Evolutionary conservation across 2,888 invertebrate genomes (phyloP).

Genomic region (Calliphora vomitoria): DNA sequence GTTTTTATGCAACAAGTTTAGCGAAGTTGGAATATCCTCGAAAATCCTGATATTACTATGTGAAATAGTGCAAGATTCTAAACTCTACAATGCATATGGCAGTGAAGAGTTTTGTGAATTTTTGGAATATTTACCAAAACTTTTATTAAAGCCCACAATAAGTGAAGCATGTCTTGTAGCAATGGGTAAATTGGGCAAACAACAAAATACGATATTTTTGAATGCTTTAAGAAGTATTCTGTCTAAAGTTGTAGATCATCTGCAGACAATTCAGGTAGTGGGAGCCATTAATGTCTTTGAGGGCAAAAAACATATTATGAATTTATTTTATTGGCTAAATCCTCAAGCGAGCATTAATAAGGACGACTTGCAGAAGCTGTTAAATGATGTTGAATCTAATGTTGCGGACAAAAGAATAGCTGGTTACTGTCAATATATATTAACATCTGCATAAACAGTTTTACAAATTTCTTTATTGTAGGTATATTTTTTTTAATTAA

Average conservation of each 20-base stretch:
- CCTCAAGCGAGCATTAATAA: constrained; percentile 46
- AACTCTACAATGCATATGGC: constrained; percentile 82
- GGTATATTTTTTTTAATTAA: background rate
- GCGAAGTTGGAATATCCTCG: constrained; percentile 79
- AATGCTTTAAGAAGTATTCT: constrained; percentile 85
- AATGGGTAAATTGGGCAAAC: constrained; percentile 86
- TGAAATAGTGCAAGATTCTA: constrained; percentile 84
- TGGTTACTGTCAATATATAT: constrained; percentile 79
- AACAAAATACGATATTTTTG: constrained; percentile 86
- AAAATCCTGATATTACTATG: constrained; percentile 85
- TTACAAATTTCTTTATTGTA: constrained; percentile 6
- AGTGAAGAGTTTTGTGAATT: constrained; percentile 85
- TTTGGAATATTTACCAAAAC: constrained; percentile 86
- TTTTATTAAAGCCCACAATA: constrained; percentile 86
- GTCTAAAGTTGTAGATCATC: constrained; percentile 84
- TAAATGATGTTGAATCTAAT: constrained; percentile 39
- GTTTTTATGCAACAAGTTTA: constrained; percentile 78
- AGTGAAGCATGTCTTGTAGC: constrained; percentile 86
- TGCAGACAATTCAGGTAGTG: constrained; percentile 80
- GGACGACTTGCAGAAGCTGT: constrained; percentile 40
- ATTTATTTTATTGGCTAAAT: constrained; percentile 86
- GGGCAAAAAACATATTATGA: constrained; percentile 86
- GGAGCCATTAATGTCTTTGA: constrained; percentile 84
- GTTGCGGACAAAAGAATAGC: constrained; percentile 77
- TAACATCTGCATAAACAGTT: constrained; percentile 69